Base-by-base conservation (phyloP, 2,113 vertebrate species). In the Ictidomys tridecemlineatus region DNA sequence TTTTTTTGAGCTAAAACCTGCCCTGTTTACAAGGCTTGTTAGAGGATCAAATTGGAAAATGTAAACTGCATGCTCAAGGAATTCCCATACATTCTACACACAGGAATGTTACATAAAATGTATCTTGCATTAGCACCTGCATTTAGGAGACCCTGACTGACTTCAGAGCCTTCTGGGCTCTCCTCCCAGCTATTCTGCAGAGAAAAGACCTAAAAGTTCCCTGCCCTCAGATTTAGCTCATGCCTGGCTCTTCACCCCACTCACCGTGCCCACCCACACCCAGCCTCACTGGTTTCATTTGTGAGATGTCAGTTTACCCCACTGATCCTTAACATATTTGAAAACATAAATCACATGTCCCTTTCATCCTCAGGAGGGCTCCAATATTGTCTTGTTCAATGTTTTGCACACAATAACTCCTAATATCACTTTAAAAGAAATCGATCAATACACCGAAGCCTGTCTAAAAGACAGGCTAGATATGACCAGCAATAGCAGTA, bases 371-470 rank as follows among this genome's bases (percentile, higher is more conserved):
- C 32, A 93, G 88, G 53, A 67, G 48, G 28, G 9, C 17, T 83
- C 67, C 20, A 45, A 28, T 20, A 51, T 67, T 73, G 53, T 69
- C 53, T 63, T 6, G 30, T 65, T 85, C 78, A 97, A 84, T 91
- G 24, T 56, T 92, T 61, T 83, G 6, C 37, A 39, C 28, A 91
- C 61, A 76, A 42, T 82, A 72, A 48, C 67, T 48, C 26, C 61
- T 83, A 95, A 94, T 53, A 83, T 2, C 4, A 2, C 80, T 89
- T 96, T 51, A 45, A 83, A 93, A 93, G 42, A 86, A 92, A 72
- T 56, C 58, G 13, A 85, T 65, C 53, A 82, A 86, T 56, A 88
- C 20, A 77, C 11, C 76, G 51, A 93, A 92, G 26, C 12, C 3
- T 86, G n/a, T 28, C 13, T 88, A 8, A 84, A 86, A 87, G 34